A percentile compares a stretch with the other conserved stretches of the same genome.
phyloP scores from a whole-genome alignment of 2,797 vertebrate genomes.

The Antrozous pallidus region DNA sequence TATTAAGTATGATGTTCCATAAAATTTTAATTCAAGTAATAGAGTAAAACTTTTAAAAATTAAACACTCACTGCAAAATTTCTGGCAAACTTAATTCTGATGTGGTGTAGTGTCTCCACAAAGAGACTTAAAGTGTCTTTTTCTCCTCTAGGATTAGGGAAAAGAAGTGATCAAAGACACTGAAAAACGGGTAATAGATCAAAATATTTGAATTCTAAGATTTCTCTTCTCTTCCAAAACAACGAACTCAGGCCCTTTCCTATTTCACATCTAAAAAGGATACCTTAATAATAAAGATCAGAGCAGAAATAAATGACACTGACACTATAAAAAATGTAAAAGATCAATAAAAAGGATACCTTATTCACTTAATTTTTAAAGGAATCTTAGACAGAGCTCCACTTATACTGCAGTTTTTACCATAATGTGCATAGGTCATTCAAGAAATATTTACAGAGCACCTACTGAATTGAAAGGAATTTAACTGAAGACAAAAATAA shows the following conservation, averaged over 20 bases:
- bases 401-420: neutral
- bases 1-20: constrained; percentile 73
- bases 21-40: constrained; percentile 75
- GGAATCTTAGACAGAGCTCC: neutral
- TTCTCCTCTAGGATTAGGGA: neutral
- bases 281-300: neutral
- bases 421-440: neutral
- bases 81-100: constrained; percentile 1
- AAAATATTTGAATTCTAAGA: constrained; percentile 4
- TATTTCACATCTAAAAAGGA: neutral
- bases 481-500: neutral
- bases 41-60: constrained; percentile 45
- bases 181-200: neutral
- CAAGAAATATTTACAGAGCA: constrained; percentile 30
- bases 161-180: too few species aligned
- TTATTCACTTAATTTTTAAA: constrained; percentile 1
- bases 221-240: neutral
- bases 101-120: neutral
- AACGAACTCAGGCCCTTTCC: neutral
- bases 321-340: too few species aligned
- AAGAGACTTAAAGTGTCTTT: neutral
- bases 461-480: constrained; percentile 7
- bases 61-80: neutral
- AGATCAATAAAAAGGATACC: neutral
- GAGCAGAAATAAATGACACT: too few species aligned